phyloP scores from a whole-genome alignment of 2,113 vertebrate species.

The Melanerpes formicivorus region DNA sequence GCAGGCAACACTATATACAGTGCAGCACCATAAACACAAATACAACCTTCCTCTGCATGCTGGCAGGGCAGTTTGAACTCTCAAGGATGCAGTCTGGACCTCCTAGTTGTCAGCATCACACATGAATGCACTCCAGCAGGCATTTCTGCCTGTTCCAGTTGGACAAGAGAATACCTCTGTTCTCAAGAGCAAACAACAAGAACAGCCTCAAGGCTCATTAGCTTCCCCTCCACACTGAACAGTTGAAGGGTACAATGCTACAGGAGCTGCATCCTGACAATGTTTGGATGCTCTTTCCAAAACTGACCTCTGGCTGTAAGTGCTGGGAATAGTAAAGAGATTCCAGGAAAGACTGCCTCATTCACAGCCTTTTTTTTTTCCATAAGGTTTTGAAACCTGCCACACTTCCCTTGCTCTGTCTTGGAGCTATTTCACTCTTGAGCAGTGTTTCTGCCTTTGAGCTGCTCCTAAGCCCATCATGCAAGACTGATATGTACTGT shows the following conservation, averaged over 20 bases:
- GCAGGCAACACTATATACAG: neutral
- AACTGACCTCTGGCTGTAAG: neutral
- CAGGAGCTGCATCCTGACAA: neutral
- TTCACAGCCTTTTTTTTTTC: neutral
- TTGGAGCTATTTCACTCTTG: neutral
- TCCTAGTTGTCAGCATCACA: neutral
- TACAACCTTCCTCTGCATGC: neutral
- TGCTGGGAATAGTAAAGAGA: neutral
- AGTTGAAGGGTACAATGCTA: neutral
- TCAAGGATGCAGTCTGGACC: neutral
- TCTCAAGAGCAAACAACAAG: conserved; percentile 19
- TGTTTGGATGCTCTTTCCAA: neutral
- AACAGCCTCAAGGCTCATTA: conserved; percentile 35
- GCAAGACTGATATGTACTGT: neutral
- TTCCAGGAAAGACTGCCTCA: neutral
- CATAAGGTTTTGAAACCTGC: neutral
- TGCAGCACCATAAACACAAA: neutral
- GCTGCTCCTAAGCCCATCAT: neutral
- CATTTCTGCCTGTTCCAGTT: conserved; percentile 31
- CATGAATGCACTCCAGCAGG: conserved; percentile 26
- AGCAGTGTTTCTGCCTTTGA: conserved; percentile 1
- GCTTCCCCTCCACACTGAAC: neutral
- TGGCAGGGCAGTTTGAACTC: neutral
- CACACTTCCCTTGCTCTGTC: neutral
- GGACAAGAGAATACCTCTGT: neutral